Evolutionary conservation across 2,113 vertebrate species (phyloP), one percentile per base, ranked within the genome.

Genomic region (Gambusia holbrooki): DNA sequence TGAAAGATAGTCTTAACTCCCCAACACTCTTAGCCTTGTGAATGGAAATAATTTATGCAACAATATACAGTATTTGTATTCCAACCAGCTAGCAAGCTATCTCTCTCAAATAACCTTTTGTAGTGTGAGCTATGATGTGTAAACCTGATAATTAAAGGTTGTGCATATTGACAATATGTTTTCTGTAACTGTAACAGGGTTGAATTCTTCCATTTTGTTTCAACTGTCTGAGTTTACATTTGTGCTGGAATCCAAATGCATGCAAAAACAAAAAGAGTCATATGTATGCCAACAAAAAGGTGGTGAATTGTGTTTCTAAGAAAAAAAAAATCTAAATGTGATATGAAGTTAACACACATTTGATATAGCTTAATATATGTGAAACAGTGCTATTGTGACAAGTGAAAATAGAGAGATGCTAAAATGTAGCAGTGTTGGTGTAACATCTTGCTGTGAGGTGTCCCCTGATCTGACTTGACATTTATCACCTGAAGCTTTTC

Each of bases 1-100:
- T 95, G 1, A 97, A 96, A 35, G 96, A 97, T 91, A 96, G 95
- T 71, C 96, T 99, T 67, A 97, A 96, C 93, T 99, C 97, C 35
- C 97, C 98, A 22, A 99, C 96, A 14, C 95, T 98, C 80, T 93
- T 93, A 84, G 90, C 85, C 66, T 85, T 94, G 92, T 95, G 89
- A 94, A 92, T 80, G 81, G 71, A 86, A 85, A 88, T 27, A 74
- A 60, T 67, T 82, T 87, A 88, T 88, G 87, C 88, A 89, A 89
- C 35, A 77, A 79, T 76, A 80, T 33, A 10, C 5, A 14, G 74
- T 77, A 77, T 72, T 72, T 81, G 45, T 81, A 72, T 80, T 74
- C 48, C 69, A 82, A 87, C 74, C 86, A 91, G 85, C 80, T 82
- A 84, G 80, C 75, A 87, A 89, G 88, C 87, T 90, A 86, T 88